phyloP scores from a whole-genome alignment of 2,888 invertebrate genomes.

The Druceiella hillmani region DNA sequence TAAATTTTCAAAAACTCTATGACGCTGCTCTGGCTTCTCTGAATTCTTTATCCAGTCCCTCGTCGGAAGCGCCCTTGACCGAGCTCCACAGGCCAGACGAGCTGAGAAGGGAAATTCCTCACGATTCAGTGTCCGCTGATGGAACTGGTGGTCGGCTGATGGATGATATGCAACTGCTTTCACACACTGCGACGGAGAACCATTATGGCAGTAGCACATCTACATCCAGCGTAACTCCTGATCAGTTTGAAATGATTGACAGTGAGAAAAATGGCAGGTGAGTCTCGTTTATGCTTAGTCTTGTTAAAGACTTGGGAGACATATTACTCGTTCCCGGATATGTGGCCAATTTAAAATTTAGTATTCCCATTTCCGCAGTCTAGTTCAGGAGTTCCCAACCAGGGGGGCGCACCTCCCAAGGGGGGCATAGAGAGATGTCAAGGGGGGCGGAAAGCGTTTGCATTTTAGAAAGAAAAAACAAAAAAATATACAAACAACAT shows the following conservation, averaged over 20 bases:
- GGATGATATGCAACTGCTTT: conserved; percentile 33
- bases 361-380: no score
- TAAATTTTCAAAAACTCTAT: conserved; percentile 51
- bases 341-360: no score
- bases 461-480: no score
- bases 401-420: no score
- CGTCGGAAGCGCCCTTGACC: conserved; percentile 15
- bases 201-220: conserved; percentile 47
- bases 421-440: no score
- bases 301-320: no score
- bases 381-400: no score
- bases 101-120: conserved; percentile 31
- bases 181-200: conserved; percentile 43
- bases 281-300: conserved; percentile 27
- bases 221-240: conserved; percentile 53
- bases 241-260: conserved; percentile 59
- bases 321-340: no score
- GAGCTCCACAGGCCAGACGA: conserved; percentile 38
- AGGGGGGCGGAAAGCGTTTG: no score
- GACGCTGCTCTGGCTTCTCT: conserved; percentile 47
- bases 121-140: conserved; percentile 13
- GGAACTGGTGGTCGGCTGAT: neutral
- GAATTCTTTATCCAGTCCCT: conserved; percentile 39
- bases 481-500: no score
- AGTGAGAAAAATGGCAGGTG: conserved; percentile 44